Evolutionary conservation across 35 echinoderm and acorn worm species (phyloP).

Genomic region (Acanthaster planci): DNA sequence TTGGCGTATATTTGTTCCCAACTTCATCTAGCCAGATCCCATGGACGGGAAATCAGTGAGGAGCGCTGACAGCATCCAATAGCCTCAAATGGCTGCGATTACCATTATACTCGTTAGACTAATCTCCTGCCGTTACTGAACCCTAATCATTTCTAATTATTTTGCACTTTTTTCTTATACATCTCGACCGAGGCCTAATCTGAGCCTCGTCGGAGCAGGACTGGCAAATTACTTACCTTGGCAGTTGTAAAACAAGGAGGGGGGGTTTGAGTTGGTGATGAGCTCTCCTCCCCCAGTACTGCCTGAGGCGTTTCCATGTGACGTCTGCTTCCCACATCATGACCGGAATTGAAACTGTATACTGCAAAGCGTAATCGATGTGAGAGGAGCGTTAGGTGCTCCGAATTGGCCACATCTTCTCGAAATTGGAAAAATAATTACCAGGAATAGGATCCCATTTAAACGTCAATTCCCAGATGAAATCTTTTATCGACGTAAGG

Average conservation of each 20-base stretch:
- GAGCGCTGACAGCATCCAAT: not conserved
- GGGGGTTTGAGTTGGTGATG: too few species aligned
- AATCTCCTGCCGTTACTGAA: constrained; percentile 24
- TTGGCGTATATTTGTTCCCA: not conserved
- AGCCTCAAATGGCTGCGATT: constrained; percentile 28
- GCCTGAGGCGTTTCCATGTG: too few species aligned
- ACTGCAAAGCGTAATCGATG: not conserved
- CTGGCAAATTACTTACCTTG: too few species aligned
- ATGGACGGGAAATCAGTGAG: not conserved
- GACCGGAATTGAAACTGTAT: not conserved
- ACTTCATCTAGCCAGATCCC: not conserved
- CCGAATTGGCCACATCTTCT: not conserved
- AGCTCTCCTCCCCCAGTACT: too few species aligned
- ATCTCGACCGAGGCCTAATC: too few species aligned
- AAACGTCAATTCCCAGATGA: constrained; percentile 28
- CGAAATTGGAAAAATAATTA: constrained; percentile 32
- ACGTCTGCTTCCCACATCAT: too few species aligned
- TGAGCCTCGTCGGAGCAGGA: too few species aligned
- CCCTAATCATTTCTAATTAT: constrained; percentile 34
- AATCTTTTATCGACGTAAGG: constrained; percentile 26
- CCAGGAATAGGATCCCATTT: constrained; percentile 20
- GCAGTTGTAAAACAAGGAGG: too few species aligned
- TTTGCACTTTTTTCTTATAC: constrained; percentile 8
- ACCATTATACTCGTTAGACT: constrained; percentile 29
- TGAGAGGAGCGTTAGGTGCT: not conserved